Conservation (phyloP, 1,140 invertebrate species). For the Colletes gigas region DNA sequence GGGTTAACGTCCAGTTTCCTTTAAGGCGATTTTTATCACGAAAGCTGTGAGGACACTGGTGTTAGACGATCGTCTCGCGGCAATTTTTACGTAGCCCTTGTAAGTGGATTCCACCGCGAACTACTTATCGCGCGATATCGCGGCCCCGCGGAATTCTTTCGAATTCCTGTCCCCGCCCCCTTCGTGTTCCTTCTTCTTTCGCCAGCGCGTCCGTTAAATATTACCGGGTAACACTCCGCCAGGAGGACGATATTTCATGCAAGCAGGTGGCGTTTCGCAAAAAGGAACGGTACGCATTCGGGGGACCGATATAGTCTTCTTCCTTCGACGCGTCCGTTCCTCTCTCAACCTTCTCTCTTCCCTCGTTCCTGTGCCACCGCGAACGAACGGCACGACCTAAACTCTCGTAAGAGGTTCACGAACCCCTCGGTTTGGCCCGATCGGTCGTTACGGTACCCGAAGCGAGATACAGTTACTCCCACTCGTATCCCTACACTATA, state of each 20-base stretch:
- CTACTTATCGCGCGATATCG: conserved; percentile 50
- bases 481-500: no score
- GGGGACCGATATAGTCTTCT: not conserved
- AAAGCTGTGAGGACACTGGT: not conserved
- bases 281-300: conserved; percentile 51
- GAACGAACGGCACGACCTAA: conserved; percentile 45
- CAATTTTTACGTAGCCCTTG: conserved; percentile 44
- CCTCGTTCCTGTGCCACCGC: not conserved
- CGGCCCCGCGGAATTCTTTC: conserved; percentile 34
- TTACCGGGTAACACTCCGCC: conserved; percentile 43
- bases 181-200: conserved; percentile 18
- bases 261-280: conserved; percentile 63
- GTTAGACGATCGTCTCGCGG: conserved; percentile 13
- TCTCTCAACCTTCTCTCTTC: not conserved
- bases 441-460: conserved; percentile 60
- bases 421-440: conserved; percentile 52
- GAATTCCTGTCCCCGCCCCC: conserved; percentile 23
- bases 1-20: not conserved
- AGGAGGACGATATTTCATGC: conserved; percentile 62
- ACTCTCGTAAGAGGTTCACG: conserved; percentile 52
- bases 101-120: conserved; percentile 37
- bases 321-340: not conserved
- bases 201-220: conserved; percentile 52
- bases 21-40: conserved; percentile 9
- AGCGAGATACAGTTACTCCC: conserved; percentile 14